Conservation (phyloP, 1,140 invertebrate species). For the Ceratina calcarata region DNA sequence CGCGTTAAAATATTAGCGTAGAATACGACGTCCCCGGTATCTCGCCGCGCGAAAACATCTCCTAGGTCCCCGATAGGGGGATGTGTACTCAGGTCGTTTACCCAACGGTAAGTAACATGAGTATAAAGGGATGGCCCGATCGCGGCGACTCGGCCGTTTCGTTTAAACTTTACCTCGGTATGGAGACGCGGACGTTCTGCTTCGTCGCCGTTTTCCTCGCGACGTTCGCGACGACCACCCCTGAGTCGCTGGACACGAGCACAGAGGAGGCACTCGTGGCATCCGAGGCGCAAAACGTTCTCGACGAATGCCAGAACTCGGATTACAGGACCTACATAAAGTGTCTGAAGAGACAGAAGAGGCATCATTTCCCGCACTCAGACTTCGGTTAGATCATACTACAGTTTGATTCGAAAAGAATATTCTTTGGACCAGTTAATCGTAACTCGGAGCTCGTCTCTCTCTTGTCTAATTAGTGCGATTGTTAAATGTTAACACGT, state of each 20-base stretch:
- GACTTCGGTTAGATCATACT: conserved; percentile 50
- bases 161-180: conserved; percentile 28
- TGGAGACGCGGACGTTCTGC: conserved; percentile 27
- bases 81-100: conserved; percentile 50
- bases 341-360: conserved; percentile 74
- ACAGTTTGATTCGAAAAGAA: no score
- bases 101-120: conserved; percentile 42
- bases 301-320: conserved; percentile 68
- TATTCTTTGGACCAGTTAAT: no score
- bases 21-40: conserved; percentile 61
- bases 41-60: conserved; percentile 43
- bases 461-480: background rate
- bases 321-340: conserved; percentile 76
- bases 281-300: conserved; percentile 41
- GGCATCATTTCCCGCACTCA: conserved; percentile 62
- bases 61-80: conserved; percentile 29
- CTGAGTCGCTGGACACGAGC: background rate
- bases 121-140: conserved; percentile 58
- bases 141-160: conserved; percentile 42
- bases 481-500: background rate
- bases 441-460: no score
- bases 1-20: conserved; percentile 67
- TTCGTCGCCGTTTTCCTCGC: conserved; percentile 30
- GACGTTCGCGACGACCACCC: background rate
- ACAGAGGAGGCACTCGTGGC: conserved; percentile 15